Evolutionary conservation across 2,888 invertebrate genomes (phyloP), one percentile per base, ranked within the genome.

Genomic region (Caenorhabditis sp.): DNA sequence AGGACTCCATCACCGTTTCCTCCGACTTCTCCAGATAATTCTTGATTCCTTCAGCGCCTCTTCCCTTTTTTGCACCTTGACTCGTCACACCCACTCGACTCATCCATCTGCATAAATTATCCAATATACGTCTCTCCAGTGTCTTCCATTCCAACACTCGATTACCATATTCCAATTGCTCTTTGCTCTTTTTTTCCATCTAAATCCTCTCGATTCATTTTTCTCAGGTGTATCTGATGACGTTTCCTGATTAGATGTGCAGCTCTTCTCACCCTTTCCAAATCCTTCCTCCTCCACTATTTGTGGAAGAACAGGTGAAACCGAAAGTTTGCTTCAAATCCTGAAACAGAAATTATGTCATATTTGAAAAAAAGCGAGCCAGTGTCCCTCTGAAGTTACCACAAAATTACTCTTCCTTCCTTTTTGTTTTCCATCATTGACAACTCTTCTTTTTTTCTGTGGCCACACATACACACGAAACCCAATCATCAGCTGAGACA

Each of bases 91-190:
- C 66, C 75, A 56, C 64, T 26, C 22, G 19, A 26, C 54, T 47
- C 19, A 47, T 47, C 58, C 58, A 75, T 75, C 58, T 58, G 66
- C 64, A 68, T 75, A 74, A 64, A 74, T 74, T 74, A 73, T 35
- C 54, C 19, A 16, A 14, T 14, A 6, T 35, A 35, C 31, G 31
- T 47, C 22, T 59, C 22, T 47, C 12, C 38, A 38, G 38, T 12
- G 38, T 38, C 38, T 49, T 61, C 35, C 24, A 35, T 56, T 63
- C 38, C 61, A 74, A 54, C 41, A n/a, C 56, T 26, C 10, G n/a
- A 75, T 75, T 75, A 75, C 66, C 75, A 75, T 68, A 68, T 68
- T 68, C 58, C 66, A 74, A 74, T 74, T 66, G 75, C 75, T 66
- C 75, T 75, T 75, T 75, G 75, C 75, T 75, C 75, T 35, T 35